Conservation (phyloP, 2,797 vertebrate species). For the Lophura swinhoii region DNA sequence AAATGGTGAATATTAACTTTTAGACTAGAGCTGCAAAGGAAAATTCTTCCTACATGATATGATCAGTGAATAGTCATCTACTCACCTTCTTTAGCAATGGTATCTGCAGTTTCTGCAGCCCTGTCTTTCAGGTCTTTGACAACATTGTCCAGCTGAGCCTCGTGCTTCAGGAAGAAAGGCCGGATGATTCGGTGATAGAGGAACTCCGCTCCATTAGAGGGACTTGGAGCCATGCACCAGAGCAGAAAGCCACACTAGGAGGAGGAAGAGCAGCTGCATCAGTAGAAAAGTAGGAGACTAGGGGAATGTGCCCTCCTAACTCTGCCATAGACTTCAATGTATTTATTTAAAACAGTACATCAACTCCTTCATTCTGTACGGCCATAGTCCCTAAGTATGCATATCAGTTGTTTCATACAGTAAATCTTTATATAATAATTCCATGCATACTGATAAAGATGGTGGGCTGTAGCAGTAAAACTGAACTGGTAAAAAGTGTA, state of each 20-base stretch:
- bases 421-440: neutral
- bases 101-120: slow-evolving; percentile 91
- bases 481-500: neutral
- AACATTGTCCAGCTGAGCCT: slow-evolving; percentile 85
- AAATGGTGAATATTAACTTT: neutral
- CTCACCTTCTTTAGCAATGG: slow-evolving; percentile 92
- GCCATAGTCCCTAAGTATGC: accelerated
- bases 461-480: neutral
- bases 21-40: neutral
- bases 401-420: neutral
- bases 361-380: neutral
- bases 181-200: slow-evolving; percentile 92
- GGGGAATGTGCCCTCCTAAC: neutral
- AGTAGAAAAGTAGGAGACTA: neutral
- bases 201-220: slow-evolving; percentile 88
- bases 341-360: neutral
- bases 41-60: neutral
- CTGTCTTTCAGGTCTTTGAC: slow-evolving; percentile 92
- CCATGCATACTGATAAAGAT: neutral
- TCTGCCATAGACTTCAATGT: neutral
- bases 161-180: slow-evolving; percentile 92
- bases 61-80: neutral
- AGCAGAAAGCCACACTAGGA: slow-evolving; percentile 91
- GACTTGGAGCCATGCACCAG: slow-evolving; percentile 95
- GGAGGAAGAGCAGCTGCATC: neutral